Percentiles rank a stretch among this genome's conserved stretches.
Conservation (phyloP, 2,888 invertebrate species). For the Rhyacophila evoluta region DNA sequence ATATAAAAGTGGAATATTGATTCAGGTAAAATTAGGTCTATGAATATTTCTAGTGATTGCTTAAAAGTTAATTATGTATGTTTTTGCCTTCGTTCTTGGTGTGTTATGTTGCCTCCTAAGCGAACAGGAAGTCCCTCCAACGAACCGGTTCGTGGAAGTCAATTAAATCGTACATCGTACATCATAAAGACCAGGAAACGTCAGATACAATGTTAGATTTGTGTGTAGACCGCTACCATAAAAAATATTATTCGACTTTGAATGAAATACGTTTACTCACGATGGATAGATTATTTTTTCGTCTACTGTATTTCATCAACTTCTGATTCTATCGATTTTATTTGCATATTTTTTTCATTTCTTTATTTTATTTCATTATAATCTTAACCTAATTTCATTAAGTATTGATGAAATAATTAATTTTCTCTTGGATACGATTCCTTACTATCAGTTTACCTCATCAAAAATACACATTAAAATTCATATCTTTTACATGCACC, state of each 20-base stretch:
- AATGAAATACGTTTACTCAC: background rate
- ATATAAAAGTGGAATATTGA: background rate
- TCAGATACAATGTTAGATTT: slow-evolving; percentile 8
- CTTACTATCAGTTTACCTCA: too few relatives aligned
- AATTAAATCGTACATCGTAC: slow-evolving; percentile 31
- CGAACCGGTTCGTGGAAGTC: slow-evolving; percentile 27
- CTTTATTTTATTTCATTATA: too few relatives aligned
- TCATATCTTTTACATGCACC: too few relatives aligned
- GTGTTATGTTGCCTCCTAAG: slow-evolving; percentile 7
- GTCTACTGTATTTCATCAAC: too few relatives aligned
- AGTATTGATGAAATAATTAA: too few relatives aligned
- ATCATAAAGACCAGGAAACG: slow-evolving; percentile 38
- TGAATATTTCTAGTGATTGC: background rate
- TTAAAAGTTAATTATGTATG: background rate
- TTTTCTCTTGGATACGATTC: too few relatives aligned
- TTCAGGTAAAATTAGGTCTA: background rate
- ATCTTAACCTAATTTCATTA: too few relatives aligned
- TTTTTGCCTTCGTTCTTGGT: background rate
- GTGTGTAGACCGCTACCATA: background rate
- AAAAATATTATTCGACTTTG: background rate
- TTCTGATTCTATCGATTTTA: too few relatives aligned
- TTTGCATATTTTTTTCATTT: too few relatives aligned
- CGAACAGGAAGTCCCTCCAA: slow-evolving; percentile 17
- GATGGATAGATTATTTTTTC: too few relatives aligned
- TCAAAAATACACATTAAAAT: too few relatives aligned